A percentile compares a stretch with the other conserved stretches of the same genome.
Conservation (phyloP, 1,140 invertebrate species). For the Protaetia brevitarsis region DNA sequence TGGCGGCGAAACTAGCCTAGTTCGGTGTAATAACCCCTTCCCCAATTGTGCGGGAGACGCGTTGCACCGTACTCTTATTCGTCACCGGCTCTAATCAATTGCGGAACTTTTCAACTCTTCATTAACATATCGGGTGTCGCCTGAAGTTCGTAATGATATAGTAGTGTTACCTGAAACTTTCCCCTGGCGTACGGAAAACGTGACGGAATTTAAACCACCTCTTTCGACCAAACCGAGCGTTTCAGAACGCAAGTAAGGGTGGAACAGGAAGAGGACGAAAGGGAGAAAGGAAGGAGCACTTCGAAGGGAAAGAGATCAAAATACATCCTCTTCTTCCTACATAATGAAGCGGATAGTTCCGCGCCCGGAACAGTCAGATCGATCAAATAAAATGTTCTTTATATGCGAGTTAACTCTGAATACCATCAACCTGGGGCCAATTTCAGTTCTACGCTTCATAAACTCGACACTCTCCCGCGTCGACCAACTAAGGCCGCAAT, state of each 20-base stretch:
- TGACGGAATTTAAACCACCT: too few species aligned
- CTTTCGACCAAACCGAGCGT: too few species aligned
- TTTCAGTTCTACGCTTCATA: constrained; percentile 20
- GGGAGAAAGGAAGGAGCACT: too few species aligned
- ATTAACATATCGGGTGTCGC: constrained; percentile 18
- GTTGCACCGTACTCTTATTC: background rate
- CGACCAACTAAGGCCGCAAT: constrained; percentile 19
- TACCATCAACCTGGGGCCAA: constrained; percentile 18
- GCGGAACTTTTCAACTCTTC: constrained; percentile 19
- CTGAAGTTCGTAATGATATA: constrained; percentile 8
- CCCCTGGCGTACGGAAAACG: too few species aligned
- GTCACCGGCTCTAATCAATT: background rate
- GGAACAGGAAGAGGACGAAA: too few species aligned
- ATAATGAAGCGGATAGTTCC: constrained; percentile 19
- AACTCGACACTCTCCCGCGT: constrained; percentile 15
- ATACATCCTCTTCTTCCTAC: background rate
- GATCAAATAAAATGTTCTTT: constrained; percentile 24
- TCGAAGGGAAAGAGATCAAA: too few species aligned
- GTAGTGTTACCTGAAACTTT: background rate
- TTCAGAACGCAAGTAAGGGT: too few species aligned
- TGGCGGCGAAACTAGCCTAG: background rate
- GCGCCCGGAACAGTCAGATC: background rate
- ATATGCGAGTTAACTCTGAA: constrained; percentile 23
- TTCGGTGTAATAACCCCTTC: background rate
- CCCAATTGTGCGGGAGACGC: too few species aligned